Conservation (phyloP, 2,797 vertebrate genomes). For the Sphaeramia orbicularis region DNA sequence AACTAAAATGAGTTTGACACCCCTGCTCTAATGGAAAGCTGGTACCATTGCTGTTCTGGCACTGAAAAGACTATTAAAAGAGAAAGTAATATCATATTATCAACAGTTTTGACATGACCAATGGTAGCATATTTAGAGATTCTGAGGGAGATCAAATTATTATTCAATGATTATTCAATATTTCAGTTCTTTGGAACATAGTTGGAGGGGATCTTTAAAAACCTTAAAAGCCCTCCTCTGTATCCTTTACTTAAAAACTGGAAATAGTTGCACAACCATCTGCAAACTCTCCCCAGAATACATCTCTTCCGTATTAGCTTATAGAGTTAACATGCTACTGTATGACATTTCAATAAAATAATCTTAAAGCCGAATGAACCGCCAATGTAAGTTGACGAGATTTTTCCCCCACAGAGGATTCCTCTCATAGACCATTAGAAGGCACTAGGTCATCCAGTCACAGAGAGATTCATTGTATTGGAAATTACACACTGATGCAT, state of each 20-base stretch:
- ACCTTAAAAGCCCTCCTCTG: conserved; percentile 4
- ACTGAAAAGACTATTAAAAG: too few species aligned
- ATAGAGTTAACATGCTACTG: conserved; percentile 27
- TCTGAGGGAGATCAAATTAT: too few species aligned
- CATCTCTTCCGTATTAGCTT: conserved; percentile 9
- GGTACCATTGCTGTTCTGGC: too few species aligned
- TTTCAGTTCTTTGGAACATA: too few species aligned
- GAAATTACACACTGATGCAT: conserved; percentile 35
- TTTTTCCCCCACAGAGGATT: conserved; percentile 2
- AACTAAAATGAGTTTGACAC: too few species aligned
- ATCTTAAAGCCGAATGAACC: conserved; percentile 31
- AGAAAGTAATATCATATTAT: too few species aligned
- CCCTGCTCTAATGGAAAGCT: too few species aligned
- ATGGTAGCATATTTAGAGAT: too few species aligned
- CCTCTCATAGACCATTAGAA: conserved; percentile 26
- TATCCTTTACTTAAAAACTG: neutral
- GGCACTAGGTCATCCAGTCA: conserved; percentile 10
- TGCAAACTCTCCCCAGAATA: conserved; percentile 3
- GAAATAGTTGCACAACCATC: neutral
- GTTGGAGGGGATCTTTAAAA: neutral
- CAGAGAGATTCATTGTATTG: conserved; percentile 41
- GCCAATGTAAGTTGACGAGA: conserved; percentile 7
- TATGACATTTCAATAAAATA: conserved; percentile 39
- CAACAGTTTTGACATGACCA: too few species aligned
- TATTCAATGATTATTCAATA: too few species aligned